Percentiles rank a stretch among this genome's conserved stretches.
Conservation (phyloP, 2,113 vertebrate genomes). For the Vicugna pacos region DNA sequence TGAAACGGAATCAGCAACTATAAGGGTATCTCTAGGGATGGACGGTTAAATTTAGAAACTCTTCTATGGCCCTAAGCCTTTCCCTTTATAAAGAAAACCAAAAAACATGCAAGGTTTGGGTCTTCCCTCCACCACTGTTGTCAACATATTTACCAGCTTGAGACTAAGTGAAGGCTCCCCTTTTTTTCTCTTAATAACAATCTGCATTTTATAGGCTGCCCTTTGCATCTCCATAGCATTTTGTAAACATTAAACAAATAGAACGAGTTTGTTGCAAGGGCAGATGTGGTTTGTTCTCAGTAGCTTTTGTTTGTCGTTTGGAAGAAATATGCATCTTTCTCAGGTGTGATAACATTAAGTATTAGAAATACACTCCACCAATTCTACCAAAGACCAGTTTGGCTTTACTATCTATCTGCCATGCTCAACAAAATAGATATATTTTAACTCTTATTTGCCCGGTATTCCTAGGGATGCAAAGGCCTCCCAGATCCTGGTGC, state of each 20-base stretch:
- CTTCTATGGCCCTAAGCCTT: neutral
- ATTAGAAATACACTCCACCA: neutral
- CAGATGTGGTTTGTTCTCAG: neutral
- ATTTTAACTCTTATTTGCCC: neutral
- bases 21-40: neutral
- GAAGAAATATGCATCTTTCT: neutral
- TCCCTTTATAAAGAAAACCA: neutral
- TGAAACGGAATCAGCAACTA: neutral
- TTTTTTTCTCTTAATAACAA: slow-evolving; percentile 20
- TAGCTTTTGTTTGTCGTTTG: slow-evolving; percentile 41
- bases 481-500: neutral
- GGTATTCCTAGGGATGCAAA: neutral
- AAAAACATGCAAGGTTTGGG: neutral
- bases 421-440: neutral
- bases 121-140: neutral
- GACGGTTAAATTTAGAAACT: slow-evolving; percentile 47
- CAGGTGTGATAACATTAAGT: neutral
- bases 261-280: neutral
- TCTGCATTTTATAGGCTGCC: neutral
- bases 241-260: neutral
- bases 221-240: neutral
- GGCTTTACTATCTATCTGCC: neutral
- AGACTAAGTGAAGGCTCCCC: neutral
- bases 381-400: neutral
- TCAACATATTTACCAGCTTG: neutral